Percentiles rank a stretch among this genome's conserved stretches.
phyloP scores from a whole-genome alignment of 2,113 vertebrate genomes.

The Gyps fulvus region DNA sequence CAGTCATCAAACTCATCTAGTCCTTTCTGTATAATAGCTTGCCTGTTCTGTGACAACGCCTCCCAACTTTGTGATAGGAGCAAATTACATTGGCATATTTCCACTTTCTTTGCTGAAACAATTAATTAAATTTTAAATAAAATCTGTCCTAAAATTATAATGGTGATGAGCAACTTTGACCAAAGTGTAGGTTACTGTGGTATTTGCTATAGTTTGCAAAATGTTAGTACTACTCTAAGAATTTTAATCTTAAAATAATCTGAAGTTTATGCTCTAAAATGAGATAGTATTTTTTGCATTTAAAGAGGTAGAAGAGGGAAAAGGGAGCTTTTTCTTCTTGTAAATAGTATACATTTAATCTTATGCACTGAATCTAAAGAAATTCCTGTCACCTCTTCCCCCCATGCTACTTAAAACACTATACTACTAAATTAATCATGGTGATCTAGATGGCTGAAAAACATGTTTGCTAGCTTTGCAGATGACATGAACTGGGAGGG shows the following conservation, averaged over 20 bases:
- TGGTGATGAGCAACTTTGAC: background rate
- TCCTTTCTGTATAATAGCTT: background rate
- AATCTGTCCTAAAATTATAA: background rate
- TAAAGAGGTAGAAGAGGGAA: background rate
- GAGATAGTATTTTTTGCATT: background rate
- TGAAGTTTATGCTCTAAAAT: background rate
- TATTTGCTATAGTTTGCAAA: background rate
- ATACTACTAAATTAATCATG: background rate
- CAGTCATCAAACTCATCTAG: constrained; percentile 3
- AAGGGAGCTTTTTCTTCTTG: background rate
- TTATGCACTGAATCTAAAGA: background rate
- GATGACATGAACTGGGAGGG: background rate
- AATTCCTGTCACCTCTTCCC: background rate
- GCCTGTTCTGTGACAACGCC: background rate
- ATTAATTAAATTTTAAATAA: constrained; percentile 2
- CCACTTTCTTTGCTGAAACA: background rate
- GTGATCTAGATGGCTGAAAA: background rate
- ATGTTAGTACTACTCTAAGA: background rate
- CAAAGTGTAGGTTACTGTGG: background rate
- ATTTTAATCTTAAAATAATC: background rate
- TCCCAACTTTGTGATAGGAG: background rate
- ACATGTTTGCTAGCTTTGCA: background rate
- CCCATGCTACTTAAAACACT: background rate
- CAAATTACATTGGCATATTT: background rate
- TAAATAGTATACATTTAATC: background rate